A percentile compares a stretch with the other conserved stretches of the same genome.
phyloP scores from a whole-genome alignment of 2,888 invertebrate genomes.

The Hemistola chrysoprasaria region DNA sequence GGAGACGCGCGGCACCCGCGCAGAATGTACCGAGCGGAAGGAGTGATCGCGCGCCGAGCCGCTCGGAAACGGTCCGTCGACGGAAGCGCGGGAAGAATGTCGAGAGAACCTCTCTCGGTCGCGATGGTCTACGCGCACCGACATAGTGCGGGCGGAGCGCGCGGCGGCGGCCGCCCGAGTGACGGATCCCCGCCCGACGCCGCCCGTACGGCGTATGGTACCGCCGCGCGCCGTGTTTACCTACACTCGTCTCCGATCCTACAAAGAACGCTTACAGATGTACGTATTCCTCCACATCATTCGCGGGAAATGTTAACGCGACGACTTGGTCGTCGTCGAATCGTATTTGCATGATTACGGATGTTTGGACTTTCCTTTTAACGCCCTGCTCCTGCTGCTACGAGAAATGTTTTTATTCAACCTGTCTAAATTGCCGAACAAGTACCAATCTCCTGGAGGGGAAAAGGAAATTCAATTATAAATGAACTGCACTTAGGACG shows the following conservation, averaged over 20 bases:
- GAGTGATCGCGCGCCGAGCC: conserved; percentile 71
- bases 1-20: conserved; percentile 68
- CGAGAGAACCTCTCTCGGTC: conserved; percentile 76
- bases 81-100: conserved; percentile 78
- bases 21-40: conserved; percentile 74
- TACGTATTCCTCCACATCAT: conserved; percentile 59
- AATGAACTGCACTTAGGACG: conserved; percentile 9
- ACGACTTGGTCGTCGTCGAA: conserved; percentile 45
- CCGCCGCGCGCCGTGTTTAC: conserved; percentile 66
- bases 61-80: conserved; percentile 69
- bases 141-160: conserved; percentile 77
- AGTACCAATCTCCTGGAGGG: conserved; percentile 24
- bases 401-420: conserved; percentile 51
- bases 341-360: conserved; percentile 63
- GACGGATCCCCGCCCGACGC: conserved; percentile 48
- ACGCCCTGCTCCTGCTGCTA: conserved; percentile 45
- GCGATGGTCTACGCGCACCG: conserved; percentile 74
- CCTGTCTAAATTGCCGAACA: conserved; percentile 37
- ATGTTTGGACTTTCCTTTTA: conserved; percentile 56
- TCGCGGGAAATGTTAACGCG: conserved; percentile 50
- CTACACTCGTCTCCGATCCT: conserved; percentile 68
- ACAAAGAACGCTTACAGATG: conserved; percentile 71
- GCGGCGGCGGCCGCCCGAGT: conserved; percentile 77
- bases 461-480: conserved; percentile 24
- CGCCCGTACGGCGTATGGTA: conserved; percentile 25